Evolutionary conservation across 2,797 vertebrate species (phyloP).

Genomic region (Balearica regulorum): DNA sequence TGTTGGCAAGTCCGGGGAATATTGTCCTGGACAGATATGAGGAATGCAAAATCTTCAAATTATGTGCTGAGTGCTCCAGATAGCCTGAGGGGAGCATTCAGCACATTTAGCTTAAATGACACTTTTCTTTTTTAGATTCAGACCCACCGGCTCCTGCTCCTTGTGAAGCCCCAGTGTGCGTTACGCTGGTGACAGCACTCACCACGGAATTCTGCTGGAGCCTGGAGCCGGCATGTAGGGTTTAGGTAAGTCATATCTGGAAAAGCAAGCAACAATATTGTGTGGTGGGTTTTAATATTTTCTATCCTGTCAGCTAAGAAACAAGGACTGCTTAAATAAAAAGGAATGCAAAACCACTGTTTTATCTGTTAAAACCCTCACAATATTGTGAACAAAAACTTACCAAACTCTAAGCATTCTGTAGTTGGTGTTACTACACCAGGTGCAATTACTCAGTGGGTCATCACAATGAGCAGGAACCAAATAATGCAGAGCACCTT

Average conservation of each 20-base stretch:
- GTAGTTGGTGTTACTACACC: neutral
- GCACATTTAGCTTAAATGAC: constrained; percentile 58
- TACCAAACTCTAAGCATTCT: constrained; percentile 6
- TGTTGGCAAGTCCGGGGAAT: neutral
- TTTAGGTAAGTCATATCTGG: constrained; percentile 63
- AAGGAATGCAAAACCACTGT: neutral
- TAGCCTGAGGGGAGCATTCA: constrained; percentile 22
- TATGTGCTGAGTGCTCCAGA: constrained; percentile 27
- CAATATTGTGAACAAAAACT: constrained; percentile 63
- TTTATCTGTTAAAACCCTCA: constrained; percentile 54
- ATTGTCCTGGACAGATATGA: neutral
- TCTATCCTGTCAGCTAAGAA: neutral
- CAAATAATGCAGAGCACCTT: neutral
- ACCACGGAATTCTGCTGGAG: constrained; percentile 69
- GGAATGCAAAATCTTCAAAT: constrained; percentile 5
- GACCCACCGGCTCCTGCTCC: constrained; percentile 69
- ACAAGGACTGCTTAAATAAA: neutral
- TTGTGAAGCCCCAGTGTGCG: constrained; percentile 64
- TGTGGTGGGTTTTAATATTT: constrained; percentile 56
- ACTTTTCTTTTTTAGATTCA: constrained; percentile 70
- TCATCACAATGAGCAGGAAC: constrained; percentile 59
- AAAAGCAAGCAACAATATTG: constrained; percentile 56
- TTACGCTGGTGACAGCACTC: constrained; percentile 62
- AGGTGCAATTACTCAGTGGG: neutral
- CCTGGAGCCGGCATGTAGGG: constrained; percentile 69